Conservation (phyloP, 2,797 vertebrate species). For the Pachyuromys duprasi region DNA sequence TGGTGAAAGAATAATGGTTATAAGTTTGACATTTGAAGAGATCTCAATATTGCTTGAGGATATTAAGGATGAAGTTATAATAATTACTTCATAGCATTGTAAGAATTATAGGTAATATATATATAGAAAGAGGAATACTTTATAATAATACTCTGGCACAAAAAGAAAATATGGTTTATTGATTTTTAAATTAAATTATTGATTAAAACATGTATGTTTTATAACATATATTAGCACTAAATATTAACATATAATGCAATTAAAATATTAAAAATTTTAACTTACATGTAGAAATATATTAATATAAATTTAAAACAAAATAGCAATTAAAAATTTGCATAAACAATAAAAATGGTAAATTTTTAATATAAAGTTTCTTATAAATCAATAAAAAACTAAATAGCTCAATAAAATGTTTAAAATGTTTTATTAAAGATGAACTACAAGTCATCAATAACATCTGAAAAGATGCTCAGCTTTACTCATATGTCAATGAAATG, state of each 20-base stretch:
- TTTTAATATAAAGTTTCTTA: constrained; percentile 40
- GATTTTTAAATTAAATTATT: not conserved
- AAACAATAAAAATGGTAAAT: constrained; percentile 40
- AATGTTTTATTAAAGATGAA: constrained; percentile 4
- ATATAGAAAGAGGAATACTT: not conserved
- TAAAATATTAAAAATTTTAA: not conserved
- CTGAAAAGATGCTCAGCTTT: constrained; percentile 18
- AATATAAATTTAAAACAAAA: constrained; percentile 48
- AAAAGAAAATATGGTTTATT: not conserved
- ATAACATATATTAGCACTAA: not conserved
- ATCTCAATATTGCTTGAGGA: constrained; percentile 32
- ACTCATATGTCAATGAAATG: constrained; percentile 30
- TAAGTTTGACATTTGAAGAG: constrained; percentile 36
- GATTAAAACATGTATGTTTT: not conserved
- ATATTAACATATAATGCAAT: not conserved
- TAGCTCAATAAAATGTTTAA: not conserved
- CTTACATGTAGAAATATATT: constrained; percentile 15
- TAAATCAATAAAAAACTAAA: constrained; percentile 61
- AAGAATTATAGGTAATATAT: constrained; percentile 54
- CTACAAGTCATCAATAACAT: not conserved
- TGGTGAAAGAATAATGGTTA: constrained; percentile 18
- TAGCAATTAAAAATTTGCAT: constrained; percentile 34
- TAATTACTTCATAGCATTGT: constrained; percentile 32
- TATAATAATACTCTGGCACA: not conserved
- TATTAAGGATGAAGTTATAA: not conserved